A percentile compares a stretch with the other conserved stretches of the same genome.
Evolutionary conservation across 1,140 invertebrate species (phyloP).

Genomic region (Maniola jurtina): DNA sequence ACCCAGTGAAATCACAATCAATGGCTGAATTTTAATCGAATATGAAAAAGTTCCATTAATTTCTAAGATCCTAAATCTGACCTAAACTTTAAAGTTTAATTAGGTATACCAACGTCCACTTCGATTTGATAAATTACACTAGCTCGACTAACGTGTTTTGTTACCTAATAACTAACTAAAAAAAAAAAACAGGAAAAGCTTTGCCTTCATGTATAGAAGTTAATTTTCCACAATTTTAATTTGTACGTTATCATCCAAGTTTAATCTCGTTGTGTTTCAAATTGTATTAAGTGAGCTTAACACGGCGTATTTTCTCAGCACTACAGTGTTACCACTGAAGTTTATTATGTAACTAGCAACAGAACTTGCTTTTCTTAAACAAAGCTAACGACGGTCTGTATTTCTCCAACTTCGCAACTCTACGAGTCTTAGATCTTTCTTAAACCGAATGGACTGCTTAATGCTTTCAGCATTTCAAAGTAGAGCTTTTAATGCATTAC

Average conservation of each 20-base stretch:
- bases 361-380: constrained; percentile 26
- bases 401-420: constrained; percentile 13
- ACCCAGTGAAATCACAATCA: too few relatives aligned
- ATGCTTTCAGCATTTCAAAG: neutral
- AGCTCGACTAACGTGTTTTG: constrained; percentile 3
- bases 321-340: constrained; percentile 22
- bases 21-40: too few relatives aligned
- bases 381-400: constrained; percentile 20
- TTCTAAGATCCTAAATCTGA: too few relatives aligned
- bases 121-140: too few relatives aligned
- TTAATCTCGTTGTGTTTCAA: constrained; percentile 11
- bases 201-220: neutral
- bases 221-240: constrained; percentile 3
- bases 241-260: neutral
- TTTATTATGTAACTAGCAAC: constrained; percentile 18
- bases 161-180: too few relatives aligned
- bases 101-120: too few relatives aligned
- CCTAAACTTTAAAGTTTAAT: too few relatives aligned
- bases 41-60: too few relatives aligned
- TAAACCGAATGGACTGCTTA: neutral
- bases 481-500: neutral
- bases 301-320: constrained; percentile 11
- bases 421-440: neutral
- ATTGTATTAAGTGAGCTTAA: constrained; percentile 12
- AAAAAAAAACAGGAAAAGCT: too few relatives aligned